Evolutionary conservation across 2,888 invertebrate genomes (phyloP).

Genomic region (Parapristionchus giblindavisi): DNA sequence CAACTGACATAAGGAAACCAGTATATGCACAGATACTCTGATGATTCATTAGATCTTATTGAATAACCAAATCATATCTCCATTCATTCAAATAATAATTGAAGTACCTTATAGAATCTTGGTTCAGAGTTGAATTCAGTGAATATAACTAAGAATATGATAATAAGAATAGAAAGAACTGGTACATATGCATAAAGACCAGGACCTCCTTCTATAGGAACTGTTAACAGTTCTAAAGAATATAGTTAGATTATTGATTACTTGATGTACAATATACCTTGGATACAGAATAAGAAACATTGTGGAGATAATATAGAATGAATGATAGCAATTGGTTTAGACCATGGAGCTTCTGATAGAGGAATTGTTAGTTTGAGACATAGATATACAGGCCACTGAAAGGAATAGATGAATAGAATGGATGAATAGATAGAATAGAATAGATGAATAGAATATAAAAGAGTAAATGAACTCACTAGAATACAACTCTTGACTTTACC

Average conservation of each 20-base stretch:
- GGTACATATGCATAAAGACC: conserved; percentile 25
- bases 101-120: neutral
- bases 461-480: neutral
- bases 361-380: conserved; percentile 2
- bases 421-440: neutral
- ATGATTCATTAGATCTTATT: no score
- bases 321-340: conserved; percentile 18
- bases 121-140: neutral
- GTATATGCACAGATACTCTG: conserved; percentile 69
- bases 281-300: conserved; percentile 17
- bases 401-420: neutral
- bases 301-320: conserved; percentile 18
- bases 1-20: conserved; percentile 75
- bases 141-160: neutral
- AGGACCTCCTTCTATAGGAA: conserved; percentile 13
- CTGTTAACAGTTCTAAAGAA: neutral
- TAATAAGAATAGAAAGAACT: neutral
- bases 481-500: neutral
- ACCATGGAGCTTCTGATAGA: conserved; percentile 23
- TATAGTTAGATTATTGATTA: no score
- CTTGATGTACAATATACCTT: no score
- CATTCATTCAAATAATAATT: no score
- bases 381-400: neutral
- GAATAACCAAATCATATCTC: no score
- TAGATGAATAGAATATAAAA: neutral